phyloP scores from a whole-genome alignment of 2,113 vertebrate species.

The Noctilio leporinus region DNA sequence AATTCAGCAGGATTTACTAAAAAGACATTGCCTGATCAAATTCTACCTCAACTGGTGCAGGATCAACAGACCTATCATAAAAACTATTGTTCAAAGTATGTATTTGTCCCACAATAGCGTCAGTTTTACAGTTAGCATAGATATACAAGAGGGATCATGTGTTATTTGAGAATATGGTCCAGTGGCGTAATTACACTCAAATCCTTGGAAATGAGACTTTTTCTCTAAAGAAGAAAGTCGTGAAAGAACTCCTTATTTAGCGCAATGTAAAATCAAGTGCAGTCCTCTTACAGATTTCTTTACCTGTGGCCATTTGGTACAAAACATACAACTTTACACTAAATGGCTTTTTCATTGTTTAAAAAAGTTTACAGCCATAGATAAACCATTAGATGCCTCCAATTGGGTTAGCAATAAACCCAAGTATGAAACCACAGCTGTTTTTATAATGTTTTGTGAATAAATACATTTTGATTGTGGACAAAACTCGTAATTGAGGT shows the following conservation, averaged over 20 bases:
- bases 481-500: conserved; percentile 12
- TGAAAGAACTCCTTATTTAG: neutral
- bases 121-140: neutral
- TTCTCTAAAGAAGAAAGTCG: neutral
- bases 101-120: neutral
- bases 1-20: neutral
- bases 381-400: conserved; percentile 45
- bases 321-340: neutral
- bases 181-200: neutral
- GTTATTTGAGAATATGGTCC: neutral
- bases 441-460: conserved; percentile 25
- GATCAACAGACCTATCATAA: neutral
- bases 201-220: neutral
- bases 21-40: neutral
- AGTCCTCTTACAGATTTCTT: neutral
- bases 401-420: conserved; percentile 24
- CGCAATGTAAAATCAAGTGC: neutral
- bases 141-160: neutral
- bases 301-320: neutral
- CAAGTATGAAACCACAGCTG: neutral
- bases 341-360: conserved; percentile 22
- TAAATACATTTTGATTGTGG: conserved; percentile 1
- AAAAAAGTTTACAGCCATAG: conserved; percentile 41
- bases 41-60: neutral
- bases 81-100: neutral